Conservation (phyloP, 2,113 vertebrate genomes). For the Vireo altiloquus region DNA sequence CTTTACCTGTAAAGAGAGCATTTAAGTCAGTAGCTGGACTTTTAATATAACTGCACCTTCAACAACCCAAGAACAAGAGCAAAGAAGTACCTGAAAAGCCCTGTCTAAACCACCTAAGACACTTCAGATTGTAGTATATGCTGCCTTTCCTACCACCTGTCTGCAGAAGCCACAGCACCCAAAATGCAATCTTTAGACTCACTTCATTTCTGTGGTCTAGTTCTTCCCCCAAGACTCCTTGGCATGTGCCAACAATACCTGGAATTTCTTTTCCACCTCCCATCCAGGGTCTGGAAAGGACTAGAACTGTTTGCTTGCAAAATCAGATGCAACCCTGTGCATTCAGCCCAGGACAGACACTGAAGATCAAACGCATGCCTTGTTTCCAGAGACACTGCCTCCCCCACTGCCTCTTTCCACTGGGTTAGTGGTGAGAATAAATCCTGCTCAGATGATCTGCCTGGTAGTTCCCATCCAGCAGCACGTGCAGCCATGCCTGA, state of each 20-base stretch:
- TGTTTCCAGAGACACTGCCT: neutral
- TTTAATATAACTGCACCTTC: neutral
- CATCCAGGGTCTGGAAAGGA: neutral
- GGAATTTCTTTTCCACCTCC: neutral
- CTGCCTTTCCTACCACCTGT: neutral
- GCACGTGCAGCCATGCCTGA: neutral
- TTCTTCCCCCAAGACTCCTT: neutral
- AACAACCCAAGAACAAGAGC: neutral
- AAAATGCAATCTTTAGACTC: neutral
- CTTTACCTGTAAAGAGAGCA: neutral
- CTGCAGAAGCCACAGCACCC: neutral
- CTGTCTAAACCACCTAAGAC: neutral
- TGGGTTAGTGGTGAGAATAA: neutral
- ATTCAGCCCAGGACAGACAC: neutral
- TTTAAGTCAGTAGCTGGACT: neutral
- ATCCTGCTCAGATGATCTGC: neutral
- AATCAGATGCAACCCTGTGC: neutral
- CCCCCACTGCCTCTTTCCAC: neutral
- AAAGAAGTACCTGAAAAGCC: neutral
- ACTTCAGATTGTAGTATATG: neutral
- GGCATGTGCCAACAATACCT: neutral
- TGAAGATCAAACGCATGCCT: neutral
- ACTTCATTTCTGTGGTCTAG: neutral
- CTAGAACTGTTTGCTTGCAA: neutral
- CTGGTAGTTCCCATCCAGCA: neutral